These are phyloP conservation scores for Colletes latitarsis DNA, from an alignment of 1,140 invertebrate species.

Conservation along the genomic window DNA sequence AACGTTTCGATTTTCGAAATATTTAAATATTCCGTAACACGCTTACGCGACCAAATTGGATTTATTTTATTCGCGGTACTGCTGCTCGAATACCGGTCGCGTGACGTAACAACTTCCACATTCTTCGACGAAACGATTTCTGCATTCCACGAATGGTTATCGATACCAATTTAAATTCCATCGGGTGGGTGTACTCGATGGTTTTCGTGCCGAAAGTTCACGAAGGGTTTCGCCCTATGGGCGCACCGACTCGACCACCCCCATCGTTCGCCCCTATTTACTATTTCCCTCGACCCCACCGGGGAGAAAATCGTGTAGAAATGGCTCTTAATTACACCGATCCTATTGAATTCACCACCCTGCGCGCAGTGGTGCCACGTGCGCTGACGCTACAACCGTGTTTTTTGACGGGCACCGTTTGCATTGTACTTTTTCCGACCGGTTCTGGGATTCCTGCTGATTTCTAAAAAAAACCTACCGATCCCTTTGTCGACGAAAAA, in stretches of 20 bases:
- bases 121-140: constrained; percentile 63
- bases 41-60: background rate
- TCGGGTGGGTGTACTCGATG: constrained; percentile 36
- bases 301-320: constrained; percentile 78
- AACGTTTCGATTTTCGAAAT: no score
- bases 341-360: constrained; percentile 78
- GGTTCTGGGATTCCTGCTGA: constrained; percentile 1
- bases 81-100: background rate
- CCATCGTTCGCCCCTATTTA: constrained; percentile 72
- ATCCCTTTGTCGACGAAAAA: background rate
- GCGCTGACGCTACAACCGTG: constrained; percentile 68
- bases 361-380: constrained; percentile 67
- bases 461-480: background rate
- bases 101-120: constrained; percentile 44
- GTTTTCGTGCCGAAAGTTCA: constrained; percentile 33
- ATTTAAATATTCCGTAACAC: background rate
- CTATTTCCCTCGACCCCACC: constrained; percentile 67
- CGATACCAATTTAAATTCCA: constrained; percentile 74
- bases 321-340: constrained; percentile 82
- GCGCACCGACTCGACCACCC: constrained; percentile 35
- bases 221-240: constrained; percentile 43
- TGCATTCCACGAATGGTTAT: constrained; percentile 57
- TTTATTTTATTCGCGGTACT: constrained; percentile 1
- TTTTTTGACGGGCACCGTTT: constrained; percentile 59
- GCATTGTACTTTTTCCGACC: background rate